Percentiles rank a stretch among this genome's conserved stretches.
Evolutionary conservation across 1,140 invertebrate genomes (phyloP).

Genomic region (Dufourea novaeangliae): DNA sequence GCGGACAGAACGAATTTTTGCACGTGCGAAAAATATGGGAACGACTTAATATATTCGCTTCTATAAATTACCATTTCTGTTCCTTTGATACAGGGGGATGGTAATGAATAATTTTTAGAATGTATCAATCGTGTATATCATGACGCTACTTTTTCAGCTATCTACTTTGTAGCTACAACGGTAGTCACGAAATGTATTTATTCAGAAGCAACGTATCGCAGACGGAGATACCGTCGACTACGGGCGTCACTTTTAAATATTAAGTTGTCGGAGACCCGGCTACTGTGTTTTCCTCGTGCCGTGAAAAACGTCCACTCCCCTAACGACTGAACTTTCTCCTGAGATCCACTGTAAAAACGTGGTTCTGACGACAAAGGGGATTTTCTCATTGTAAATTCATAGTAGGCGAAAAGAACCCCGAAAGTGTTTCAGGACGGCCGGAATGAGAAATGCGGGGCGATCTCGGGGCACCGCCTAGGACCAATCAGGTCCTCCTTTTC

Average conservation of each 20-base stretch:
- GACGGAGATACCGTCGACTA: background rate
- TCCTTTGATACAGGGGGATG: background rate
- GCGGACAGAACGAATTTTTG: slow-evolving; percentile 33
- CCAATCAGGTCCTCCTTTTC: slow-evolving; percentile 61
- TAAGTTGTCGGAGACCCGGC: background rate
- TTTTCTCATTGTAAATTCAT: slow-evolving; percentile 49
- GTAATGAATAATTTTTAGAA: background rate
- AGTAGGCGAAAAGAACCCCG: slow-evolving; percentile 44
- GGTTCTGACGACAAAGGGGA: slow-evolving; percentile 27
- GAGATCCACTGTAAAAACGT: slow-evolving; percentile 31
- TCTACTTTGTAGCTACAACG: background rate
- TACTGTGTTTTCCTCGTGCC: slow-evolving; percentile 25
- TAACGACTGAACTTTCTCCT: slow-evolving; percentile 35
- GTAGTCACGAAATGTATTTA: background rate
- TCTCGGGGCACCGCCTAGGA: slow-evolving; percentile 60
- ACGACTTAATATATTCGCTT: background rate
- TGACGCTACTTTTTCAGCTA: background rate
- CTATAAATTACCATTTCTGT: background rate
- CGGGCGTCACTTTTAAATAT: slow-evolving; percentile 12
- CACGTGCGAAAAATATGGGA: slow-evolving; percentile 43
- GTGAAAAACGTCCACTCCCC: slow-evolving; percentile 30
- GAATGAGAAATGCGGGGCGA: slow-evolving; percentile 58
- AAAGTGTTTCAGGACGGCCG: slow-evolving; percentile 65
- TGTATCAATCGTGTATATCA: background rate
- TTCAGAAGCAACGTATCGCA: no score